Conservation (phyloP, 2,113 vertebrate genomes). For the Eretmodus cyanostictus region DNA sequence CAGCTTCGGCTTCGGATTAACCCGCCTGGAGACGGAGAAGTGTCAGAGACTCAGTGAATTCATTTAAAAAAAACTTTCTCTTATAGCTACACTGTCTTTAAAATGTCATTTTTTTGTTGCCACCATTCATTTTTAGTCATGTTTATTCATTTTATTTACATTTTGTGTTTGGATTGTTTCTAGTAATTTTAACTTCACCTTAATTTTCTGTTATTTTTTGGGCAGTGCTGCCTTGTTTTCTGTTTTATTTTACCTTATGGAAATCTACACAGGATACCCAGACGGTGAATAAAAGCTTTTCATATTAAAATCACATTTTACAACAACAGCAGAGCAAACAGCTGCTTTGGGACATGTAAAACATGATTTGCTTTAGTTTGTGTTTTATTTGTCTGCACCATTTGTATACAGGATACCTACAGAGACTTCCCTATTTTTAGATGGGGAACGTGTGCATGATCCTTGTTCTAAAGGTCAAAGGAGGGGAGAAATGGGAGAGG, state of each 20-base stretch:
- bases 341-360: not conserved
- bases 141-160: not conserved
- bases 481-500: not conserved
- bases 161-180: not conserved
- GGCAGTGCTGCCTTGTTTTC: not conserved
- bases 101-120: not conserved
- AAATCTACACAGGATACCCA: not conserved
- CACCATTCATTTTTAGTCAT: not conserved
- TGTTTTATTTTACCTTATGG: not conserved
- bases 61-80: not conserved
- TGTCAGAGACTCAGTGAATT: not conserved
- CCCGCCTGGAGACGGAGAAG: not conserved
- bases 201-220: not conserved
- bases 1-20: not conserved
- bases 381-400: not conserved
- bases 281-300: not conserved
- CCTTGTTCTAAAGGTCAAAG: not conserved
- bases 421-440: slow-evolving; percentile 42
- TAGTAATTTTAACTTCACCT: not conserved
- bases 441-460: not conserved
- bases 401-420: not conserved
- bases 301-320: not conserved
- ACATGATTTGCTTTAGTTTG: not conserved
- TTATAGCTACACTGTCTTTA: not conserved
- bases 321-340: not conserved